A percentile compares a stretch with the other conserved stretches of the same genome.
Conservation (phyloP, 1,140 invertebrate genomes). For the Pinna nobilis region DNA sequence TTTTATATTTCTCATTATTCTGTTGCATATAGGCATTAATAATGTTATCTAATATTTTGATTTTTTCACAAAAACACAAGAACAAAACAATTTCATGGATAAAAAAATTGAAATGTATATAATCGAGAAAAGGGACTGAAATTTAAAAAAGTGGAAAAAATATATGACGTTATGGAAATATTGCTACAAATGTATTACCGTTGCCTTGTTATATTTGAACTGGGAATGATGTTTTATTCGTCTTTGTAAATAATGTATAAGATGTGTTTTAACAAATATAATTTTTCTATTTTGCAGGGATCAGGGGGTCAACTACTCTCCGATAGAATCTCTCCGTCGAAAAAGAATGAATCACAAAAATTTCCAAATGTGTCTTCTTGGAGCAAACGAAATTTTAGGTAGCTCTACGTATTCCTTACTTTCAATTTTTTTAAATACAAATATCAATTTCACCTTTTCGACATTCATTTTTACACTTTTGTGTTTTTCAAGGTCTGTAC, state of each 20-base stretch:
- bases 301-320: constrained; percentile 32
- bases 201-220: no score
- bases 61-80: no score
- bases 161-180: no score
- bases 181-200: not conserved
- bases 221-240: not conserved
- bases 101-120: no score
- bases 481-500: no score
- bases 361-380: constrained; percentile 43
- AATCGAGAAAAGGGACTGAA: no score
- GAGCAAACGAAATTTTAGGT: constrained; percentile 47
- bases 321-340: constrained; percentile 26
- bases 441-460: not conserved
- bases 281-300: constrained; percentile 16
- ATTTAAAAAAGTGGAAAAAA: no score
- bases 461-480: no score
- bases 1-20: no score
- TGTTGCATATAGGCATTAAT: no score
- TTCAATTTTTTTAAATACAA: not conserved
- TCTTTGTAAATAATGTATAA: not conserved
- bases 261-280: not conserved
- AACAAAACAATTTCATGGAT: no score
- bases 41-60: no score
- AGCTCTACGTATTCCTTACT: not conserved
- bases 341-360: constrained; percentile 19